Evolutionary conservation across 2,797 vertebrate species (phyloP).

Genomic region (Acrossocheilus wenchowensis): DNA sequence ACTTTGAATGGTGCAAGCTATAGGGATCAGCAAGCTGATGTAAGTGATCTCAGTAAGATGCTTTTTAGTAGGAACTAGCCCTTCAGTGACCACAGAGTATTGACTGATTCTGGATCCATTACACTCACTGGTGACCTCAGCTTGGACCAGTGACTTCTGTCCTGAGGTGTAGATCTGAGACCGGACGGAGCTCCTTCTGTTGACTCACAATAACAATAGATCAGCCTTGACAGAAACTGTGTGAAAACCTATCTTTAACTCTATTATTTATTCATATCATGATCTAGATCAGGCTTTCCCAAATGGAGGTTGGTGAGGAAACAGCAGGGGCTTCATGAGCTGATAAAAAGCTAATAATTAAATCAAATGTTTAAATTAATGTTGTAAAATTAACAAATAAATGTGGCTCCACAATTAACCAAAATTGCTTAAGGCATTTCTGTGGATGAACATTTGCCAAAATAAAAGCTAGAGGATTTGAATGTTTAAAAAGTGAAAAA

Average conservation of each 20-base stretch:
- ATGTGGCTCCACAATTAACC: not conserved
- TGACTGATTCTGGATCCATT: slow-evolving; percentile 48
- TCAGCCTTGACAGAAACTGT: not conserved
- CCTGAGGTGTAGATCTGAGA: not conserved
- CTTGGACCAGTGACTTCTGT: slow-evolving; percentile 7
- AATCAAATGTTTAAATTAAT: not conserved
- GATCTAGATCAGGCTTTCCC: not conserved
- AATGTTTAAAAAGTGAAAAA: not conserved
- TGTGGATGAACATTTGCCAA: not conserved
- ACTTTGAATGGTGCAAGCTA: not conserved
- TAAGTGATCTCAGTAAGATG: slow-evolving; percentile 1
- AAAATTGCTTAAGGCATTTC: not conserved
- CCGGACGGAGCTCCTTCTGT: not conserved
- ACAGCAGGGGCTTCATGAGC: not conserved
- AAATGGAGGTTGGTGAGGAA: not conserved
- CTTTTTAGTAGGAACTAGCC: not conserved
- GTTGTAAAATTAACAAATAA: not conserved
- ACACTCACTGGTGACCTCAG: slow-evolving; percentile 25
- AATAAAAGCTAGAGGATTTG: not conserved
- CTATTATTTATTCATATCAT: not conserved
- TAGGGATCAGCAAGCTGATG: not conserved
- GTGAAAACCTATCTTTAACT: not conserved
- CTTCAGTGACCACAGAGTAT: slow-evolving; percentile 33
- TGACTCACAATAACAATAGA: not conserved
- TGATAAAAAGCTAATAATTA: not conserved